phyloP scores from a whole-genome alignment of 2,797 vertebrate species.

The Muraenolepis orangiensis region DNA sequence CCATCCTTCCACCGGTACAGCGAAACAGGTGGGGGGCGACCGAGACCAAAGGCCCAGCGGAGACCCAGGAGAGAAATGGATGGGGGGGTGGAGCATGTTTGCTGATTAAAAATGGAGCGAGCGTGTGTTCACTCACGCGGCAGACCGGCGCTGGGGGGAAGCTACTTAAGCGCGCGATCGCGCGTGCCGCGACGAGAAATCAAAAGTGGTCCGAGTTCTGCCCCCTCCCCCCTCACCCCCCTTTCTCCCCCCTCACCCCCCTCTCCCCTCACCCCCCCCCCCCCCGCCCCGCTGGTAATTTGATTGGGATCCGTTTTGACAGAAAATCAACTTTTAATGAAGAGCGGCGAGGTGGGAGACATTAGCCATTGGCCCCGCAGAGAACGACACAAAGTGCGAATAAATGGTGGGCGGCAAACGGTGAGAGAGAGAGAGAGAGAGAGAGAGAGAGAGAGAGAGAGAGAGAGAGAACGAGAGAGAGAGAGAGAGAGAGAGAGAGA shows the following conservation, averaged over 20 bases:
- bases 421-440: constrained; percentile 55
- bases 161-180: neutral
- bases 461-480: constrained; percentile 42
- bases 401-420: constrained; percentile 69
- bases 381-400: constrained; percentile 74
- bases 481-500: constrained; percentile 48
- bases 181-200: constrained; percentile 36
- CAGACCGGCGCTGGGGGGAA: too few relatives aligned
- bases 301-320: constrained; percentile 85
- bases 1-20: too few relatives aligned
- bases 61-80: too few relatives aligned
- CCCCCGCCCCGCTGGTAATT: constrained; percentile 75
- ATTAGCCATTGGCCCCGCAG: constrained; percentile 75
- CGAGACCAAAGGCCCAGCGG: too few relatives aligned
- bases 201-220: constrained; percentile 74
- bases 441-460: constrained; percentile 37
- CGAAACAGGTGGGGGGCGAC: too few relatives aligned
- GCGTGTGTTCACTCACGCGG: constrained; percentile 29
- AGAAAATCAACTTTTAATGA: constrained; percentile 95
- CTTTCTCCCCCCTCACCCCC: too few relatives aligned
- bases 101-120: constrained; percentile 57
- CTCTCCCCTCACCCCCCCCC: too few relatives aligned
- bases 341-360: constrained; percentile 78
- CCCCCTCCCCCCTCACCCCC: too few relatives aligned
- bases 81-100: constrained; percentile 34